Base-by-base conservation (phyloP, 1,140 invertebrate genomes). In the Sminthurides bifidus region DNA sequence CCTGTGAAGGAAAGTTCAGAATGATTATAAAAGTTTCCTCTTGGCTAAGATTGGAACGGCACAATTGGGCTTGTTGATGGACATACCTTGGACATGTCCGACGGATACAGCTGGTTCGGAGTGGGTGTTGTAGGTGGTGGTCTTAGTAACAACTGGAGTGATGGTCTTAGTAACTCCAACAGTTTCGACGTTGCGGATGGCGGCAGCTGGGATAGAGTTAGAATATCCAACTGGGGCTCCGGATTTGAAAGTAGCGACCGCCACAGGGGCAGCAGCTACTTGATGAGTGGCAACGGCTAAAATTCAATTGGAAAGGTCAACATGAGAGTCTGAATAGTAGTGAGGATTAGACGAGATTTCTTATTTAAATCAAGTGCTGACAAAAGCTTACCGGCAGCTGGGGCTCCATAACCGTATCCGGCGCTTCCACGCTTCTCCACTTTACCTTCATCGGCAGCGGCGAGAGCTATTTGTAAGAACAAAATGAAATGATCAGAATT, bases 101-200 rank as follows among this genome's bases (percentile, higher is more conserved):
- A 64, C 54, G 21, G 58, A 60, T 6, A 64, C 35, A 15, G 62
- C 62, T 4, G 62, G 62, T 27, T 64, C 62, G n/a, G 50, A 50
- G 44, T 64, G 62, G 23, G 56, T 60, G 29, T 60, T 43, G 44
- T 58, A 54, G 6, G 55, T 57, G 10, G 55, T 52, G 10, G 44
- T 48, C 49, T 64, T 64, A 5, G 61, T 64, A 6, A 64, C 61
- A 27, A 64, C 61, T 24, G 61, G 61, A 5, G 61, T 64, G n/a
- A 64, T 64, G 2, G 61, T 64, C 40, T 64, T 64, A 26, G 62
- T 64, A 3, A 64, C 56, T 1, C 56, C 62, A 21, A 64, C 62
- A 19, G 58, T 64, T 33, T 64, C 58, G 23, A 64, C 62, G 23
- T 64, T 60, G 10, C 62, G 40, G 27, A 64, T 60, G 15, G 62